Evolutionary conservation across 2,113 vertebrate species (phyloP).

Genomic region (Cebidichthys violaceus): DNA sequence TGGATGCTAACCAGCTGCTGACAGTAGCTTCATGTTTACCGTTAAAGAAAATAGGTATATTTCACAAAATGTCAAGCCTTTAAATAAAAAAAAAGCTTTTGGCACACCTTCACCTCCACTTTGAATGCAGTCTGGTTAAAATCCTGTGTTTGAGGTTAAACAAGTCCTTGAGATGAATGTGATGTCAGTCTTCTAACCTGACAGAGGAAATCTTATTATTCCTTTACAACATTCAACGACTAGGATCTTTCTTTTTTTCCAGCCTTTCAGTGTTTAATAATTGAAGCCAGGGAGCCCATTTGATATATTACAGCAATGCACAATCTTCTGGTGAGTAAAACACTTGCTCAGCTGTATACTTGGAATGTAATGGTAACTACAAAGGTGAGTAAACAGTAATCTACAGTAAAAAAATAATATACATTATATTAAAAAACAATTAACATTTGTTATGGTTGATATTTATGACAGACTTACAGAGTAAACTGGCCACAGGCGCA

Average conservation of each 20-base stretch:
- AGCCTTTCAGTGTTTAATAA: conserved; percentile 20
- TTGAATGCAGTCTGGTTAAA: neutral
- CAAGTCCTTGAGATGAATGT: conserved; percentile 1
- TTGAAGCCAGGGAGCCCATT: conserved; percentile 14
- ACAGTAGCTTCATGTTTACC: neutral
- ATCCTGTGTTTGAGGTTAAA: neutral
- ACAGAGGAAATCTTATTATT: neutral
- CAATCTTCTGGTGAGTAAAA: neutral
- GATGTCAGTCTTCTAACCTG: neutral
- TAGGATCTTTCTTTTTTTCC: neutral
- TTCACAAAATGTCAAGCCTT: neutral
- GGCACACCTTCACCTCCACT: neutral
- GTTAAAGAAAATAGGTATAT: neutral
- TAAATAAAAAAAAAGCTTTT: neutral
- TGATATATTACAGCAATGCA: conserved; percentile 17
- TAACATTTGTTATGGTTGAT: neutral
- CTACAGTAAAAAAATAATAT: neutral
- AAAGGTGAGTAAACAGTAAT: neutral
- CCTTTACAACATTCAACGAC: neutral
- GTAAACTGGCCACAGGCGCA: neutral
- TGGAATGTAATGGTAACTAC: neutral
- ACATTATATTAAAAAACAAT: neutral
- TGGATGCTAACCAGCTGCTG: neutral
- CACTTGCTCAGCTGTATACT: neutral
- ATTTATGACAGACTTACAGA: neutral